phyloP scores from a whole-genome alignment of 2,888 invertebrate species.

The Zonitis immaculata region DNA sequence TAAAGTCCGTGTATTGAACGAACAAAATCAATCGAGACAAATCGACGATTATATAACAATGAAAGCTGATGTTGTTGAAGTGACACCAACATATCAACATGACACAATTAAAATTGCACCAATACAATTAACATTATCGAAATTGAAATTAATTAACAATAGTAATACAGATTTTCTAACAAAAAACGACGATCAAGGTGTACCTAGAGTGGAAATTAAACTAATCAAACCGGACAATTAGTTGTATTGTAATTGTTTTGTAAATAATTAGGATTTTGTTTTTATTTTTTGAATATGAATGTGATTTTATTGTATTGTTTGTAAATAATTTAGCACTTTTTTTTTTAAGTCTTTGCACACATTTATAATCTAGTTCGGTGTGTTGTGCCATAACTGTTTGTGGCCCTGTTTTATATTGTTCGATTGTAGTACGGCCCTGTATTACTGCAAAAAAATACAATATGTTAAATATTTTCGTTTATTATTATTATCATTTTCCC shows the following conservation, averaged over 20 bases:
- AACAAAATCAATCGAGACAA: constrained; percentile 31
- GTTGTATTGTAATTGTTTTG: constrained; percentile 27
- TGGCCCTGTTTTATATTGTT: constrained; percentile 19
- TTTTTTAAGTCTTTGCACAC: constrained; percentile 28
- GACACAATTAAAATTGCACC: constrained; percentile 45
- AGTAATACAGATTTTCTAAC: constrained; percentile 14
- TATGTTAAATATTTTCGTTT: constrained; percentile 24
- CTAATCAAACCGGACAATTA: constrained; percentile 7
- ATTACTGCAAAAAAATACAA: constrained; percentile 26
- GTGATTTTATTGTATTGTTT: constrained; percentile 22
- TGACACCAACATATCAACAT: constrained; percentile 35
- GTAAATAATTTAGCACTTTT: constrained; percentile 32
- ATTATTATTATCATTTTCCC: constrained; percentile 4
- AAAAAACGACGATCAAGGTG: constrained; percentile 14
- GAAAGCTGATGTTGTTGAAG: constrained; percentile 45
- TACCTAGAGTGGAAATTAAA: constrained; percentile 20
- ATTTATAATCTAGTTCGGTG: constrained; percentile 22
- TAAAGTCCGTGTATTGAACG: constrained; percentile 39
- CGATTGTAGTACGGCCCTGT: constrained; percentile 29
- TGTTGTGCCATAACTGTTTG: constrained; percentile 35
- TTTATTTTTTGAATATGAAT: constrained; percentile 13
- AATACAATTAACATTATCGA: constrained; percentile 40
- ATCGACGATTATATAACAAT: constrained; percentile 38
- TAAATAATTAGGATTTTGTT: constrained; percentile 27
- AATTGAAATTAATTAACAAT: constrained; percentile 27